Conservation (phyloP, 2,888 invertebrate species). For the Dicycla oo region DNA sequence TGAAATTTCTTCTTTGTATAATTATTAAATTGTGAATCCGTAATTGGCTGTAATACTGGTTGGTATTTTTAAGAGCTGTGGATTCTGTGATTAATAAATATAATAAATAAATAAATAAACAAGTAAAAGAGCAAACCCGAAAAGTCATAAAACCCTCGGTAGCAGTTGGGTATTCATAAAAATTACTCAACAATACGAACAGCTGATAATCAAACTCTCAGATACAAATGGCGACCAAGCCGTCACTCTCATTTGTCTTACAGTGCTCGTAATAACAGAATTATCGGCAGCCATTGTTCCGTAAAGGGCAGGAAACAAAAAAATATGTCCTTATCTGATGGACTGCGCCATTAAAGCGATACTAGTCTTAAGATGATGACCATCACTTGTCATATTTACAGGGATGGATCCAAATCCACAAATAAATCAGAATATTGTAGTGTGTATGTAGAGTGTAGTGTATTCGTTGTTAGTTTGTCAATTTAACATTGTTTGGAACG, state of each 20-base stretch:
- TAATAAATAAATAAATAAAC: too few species aligned
- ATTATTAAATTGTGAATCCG: too few species aligned
- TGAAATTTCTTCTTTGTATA: too few species aligned
- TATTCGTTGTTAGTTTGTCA: not conserved
- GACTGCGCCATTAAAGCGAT: conserved; percentile 76
- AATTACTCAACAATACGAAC: conserved; percentile 46
- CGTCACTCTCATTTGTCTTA: conserved; percentile 46
- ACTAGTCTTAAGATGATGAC: conserved; percentile 76
- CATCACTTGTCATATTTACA: conserved; percentile 77
- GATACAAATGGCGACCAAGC: conserved; percentile 43
- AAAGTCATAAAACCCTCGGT: not conserved
- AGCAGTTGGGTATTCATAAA: conserved; percentile 31
- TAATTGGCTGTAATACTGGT: too few species aligned
- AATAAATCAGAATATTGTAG: too few species aligned
- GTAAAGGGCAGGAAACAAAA: conserved; percentile 73
- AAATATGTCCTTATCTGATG: conserved; percentile 74
- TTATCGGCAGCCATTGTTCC: conserved; percentile 73
- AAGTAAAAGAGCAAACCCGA: not conserved
- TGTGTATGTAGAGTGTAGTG: not conserved
- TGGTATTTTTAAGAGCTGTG: too few species aligned
- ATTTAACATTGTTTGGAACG: not conserved
- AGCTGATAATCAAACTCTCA: conserved; percentile 18
- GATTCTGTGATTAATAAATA: too few species aligned
- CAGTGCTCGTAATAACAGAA: conserved; percentile 66
- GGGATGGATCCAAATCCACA: conserved; percentile 65